A percentile compares a stretch with the other conserved stretches of the same genome.
Conservation (phyloP, 2,888 invertebrate genomes). For the Choristoneura rosaceana region DNA sequence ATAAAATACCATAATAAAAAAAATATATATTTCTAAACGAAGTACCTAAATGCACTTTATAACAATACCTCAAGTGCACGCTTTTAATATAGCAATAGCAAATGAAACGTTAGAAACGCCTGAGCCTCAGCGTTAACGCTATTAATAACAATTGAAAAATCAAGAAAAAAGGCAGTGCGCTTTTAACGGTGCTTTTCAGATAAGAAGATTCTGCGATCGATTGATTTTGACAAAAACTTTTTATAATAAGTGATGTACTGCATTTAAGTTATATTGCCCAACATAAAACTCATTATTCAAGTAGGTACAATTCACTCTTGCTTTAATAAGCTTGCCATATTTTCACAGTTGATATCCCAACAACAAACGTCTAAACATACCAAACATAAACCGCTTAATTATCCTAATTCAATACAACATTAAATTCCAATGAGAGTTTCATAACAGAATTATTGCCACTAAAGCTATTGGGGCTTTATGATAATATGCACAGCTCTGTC, state of each 20-base stretch:
- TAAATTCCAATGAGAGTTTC: slow-evolving; percentile 2
- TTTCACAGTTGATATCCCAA: not conserved
- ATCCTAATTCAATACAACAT: not conserved
- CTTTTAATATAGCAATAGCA: no score
- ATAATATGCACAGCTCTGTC: slow-evolving; percentile 34
- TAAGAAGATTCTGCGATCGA: no score
- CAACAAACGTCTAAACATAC: not conserved
- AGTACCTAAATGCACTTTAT: no score
- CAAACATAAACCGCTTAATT: not conserved
- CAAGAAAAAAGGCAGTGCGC: not conserved
- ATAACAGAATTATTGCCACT: not conserved
- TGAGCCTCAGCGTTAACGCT: no score
- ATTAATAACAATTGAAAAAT: not conserved
- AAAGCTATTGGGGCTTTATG: slow-evolving; percentile 22
- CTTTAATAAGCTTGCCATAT: not conserved
- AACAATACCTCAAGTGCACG: no score
- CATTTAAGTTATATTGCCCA: not conserved
- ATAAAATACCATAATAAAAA: no score
- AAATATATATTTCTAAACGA: no score
- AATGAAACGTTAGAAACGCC: no score
- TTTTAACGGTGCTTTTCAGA: not conserved
- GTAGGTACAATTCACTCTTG: not conserved
- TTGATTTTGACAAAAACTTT: no score
- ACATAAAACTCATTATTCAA: not conserved
- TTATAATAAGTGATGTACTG: no score